Base-by-base conservation (phyloP, 1,140 invertebrate species). In the Achroia grisella region DNA sequence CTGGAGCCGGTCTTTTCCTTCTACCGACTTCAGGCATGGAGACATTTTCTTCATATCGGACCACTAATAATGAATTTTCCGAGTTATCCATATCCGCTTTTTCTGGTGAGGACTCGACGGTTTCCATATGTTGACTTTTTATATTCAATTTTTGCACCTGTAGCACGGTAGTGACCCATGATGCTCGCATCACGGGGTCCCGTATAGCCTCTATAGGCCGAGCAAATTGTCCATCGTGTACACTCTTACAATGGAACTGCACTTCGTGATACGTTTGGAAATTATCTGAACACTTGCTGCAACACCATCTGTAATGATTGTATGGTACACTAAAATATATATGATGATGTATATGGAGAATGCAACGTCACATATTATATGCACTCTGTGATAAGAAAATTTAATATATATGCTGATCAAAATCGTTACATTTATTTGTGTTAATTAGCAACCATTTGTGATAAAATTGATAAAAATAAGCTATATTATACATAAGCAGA, bases 201-300 rank as follows among this genome's bases (percentile, higher is more conserved):
- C 74, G 52, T 0, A 54, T 43, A 0, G 69, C 80, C 42, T 75
- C 76, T 4, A 64, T 23, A 0, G 74, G 74, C 5, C 71, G 53
- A 17, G 42, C 23, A 13, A 46, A 15, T 15, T 45, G 40, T 0
- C 56, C 53, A 1, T 44, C 29, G 30, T 74, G 74, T 0, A 14
- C 40, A 14, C 59, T 68, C 39, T 67, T 69, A 41, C 76, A 74
- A 35, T 84, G 80, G 30, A 70, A 75, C 51, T 77, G 80, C 2
- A 70, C 74, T 44, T 80, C 68, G 37, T 84, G 77, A 39, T 78
- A 84, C 0, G 64, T 71, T 37, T 68, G 65, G 47, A 71, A 84
- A 5, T 56, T 65, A 0, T 44, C 35, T 4, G 52, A 11, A 33
- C 80, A 84, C 1, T 31, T 30, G 39, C 51, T 80, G 57, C 80